Conservation (phyloP, 2,888 invertebrate genomes). For the Pyrgus malvae region DNA sequence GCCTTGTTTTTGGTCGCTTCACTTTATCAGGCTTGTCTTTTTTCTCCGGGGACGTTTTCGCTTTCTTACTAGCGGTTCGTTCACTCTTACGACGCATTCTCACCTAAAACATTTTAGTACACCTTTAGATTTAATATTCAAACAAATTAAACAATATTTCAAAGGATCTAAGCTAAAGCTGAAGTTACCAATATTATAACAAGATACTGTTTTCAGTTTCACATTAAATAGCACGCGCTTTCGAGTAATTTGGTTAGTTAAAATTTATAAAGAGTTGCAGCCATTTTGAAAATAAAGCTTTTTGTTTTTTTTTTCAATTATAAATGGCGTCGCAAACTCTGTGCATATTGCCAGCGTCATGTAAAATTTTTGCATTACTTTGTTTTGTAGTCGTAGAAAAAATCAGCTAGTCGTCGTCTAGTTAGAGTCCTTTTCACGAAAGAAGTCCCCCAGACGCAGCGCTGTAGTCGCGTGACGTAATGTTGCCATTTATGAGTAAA, state of each 20-base stretch:
- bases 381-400: no score
- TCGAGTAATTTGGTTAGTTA: not conserved
- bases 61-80: constrained; percentile 83
- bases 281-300: constrained; percentile 28
- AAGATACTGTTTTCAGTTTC: not conserved
- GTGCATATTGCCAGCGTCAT: no score
- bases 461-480: no score
- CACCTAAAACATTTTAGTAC: no score
- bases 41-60: constrained; percentile 85
- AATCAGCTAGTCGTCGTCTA: no score
- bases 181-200: constrained; percentile 5
- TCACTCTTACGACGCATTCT: constrained; percentile 90
- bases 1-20: constrained; percentile 78
- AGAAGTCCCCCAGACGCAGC: no score
- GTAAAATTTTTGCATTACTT: no score
- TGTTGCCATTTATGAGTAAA: no score
- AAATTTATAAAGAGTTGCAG: constrained; percentile 10
- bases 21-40: constrained; percentile 79
- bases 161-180: constrained; percentile 30
- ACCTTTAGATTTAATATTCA: no score
- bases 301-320: no score
- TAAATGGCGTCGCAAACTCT: no score
- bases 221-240: not conserved
- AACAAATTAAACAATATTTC: not conserved
- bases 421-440: no score